Conservation (phyloP, 2,113 vertebrate genomes). For the Xenopus tropicalis region DNA sequence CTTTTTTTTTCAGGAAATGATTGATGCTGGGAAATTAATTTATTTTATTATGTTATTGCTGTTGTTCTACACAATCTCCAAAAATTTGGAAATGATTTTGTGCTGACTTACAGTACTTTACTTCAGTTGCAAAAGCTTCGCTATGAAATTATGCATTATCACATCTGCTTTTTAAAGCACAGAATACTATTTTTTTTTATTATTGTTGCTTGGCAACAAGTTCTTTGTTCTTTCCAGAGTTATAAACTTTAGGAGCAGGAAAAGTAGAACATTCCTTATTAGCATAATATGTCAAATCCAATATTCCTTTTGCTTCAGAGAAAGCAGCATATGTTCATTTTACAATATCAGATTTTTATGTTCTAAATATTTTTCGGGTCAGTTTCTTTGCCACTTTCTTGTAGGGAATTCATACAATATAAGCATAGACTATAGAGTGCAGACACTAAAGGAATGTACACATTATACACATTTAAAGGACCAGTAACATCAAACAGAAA, state of each 20-base stretch:
- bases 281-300: conserved; percentile 38
- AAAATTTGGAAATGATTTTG: conserved; percentile 55
- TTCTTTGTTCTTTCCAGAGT: conserved; percentile 32
- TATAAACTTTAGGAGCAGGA: conserved; percentile 40
- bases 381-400: conserved; percentile 22
- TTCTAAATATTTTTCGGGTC: conserved; percentile 12
- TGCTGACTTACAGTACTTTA: conserved; percentile 43
- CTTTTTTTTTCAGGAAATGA: conserved; percentile 22
- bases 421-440: too few relatives aligned
- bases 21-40: conserved; percentile 7
- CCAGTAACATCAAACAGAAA: too few relatives aligned
- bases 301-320: conserved; percentile 26
- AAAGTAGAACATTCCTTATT: conserved; percentile 45
- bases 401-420: background rate
- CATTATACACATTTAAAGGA: too few relatives aligned
- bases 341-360: conserved; percentile 35
- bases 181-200: conserved; percentile 57
- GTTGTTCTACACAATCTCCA: conserved; percentile 57
- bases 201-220: conserved; percentile 69
- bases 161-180: conserved; percentile 53
- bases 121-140: conserved; percentile 47
- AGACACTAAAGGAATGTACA: too few relatives aligned
- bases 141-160: conserved; percentile 60
- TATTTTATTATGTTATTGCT: conserved; percentile 47
- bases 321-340: conserved; percentile 10